Percentiles rank a stretch among this genome's conserved stretches.
phyloP scores from a whole-genome alignment of 2,888 invertebrate genomes.

The Pollenia griseotomentosa region DNA sequence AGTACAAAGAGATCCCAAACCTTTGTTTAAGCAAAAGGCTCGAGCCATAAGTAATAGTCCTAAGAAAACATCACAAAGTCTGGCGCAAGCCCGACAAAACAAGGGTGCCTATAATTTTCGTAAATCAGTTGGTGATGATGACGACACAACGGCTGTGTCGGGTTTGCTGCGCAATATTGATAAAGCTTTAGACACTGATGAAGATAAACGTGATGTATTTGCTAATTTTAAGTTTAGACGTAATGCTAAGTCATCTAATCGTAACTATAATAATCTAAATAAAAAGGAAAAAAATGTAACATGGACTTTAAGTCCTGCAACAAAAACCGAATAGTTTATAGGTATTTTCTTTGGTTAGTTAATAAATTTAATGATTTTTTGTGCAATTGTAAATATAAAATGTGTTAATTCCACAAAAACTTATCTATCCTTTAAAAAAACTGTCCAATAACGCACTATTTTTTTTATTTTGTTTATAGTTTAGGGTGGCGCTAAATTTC shows the following conservation, averaged over 20 bases:
- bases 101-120: slow-evolving; percentile 82
- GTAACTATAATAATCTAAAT: slow-evolving; percentile 76
- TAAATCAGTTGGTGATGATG: slow-evolving; percentile 75
- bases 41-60: slow-evolving; percentile 77
- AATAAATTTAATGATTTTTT: slow-evolving; percentile 20
- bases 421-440: slow-evolving; percentile 2
- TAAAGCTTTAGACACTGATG: slow-evolving; percentile 30
- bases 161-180: slow-evolving; percentile 79
- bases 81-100: slow-evolving; percentile 78
- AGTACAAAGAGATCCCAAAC: slow-evolving; percentile 79
- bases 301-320: slow-evolving; percentile 77
- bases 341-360: not conserved
- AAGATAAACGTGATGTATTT: slow-evolving; percentile 80
- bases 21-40: slow-evolving; percentile 75
- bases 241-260: slow-evolving; percentile 76
- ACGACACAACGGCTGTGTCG: slow-evolving; percentile 33
- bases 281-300: slow-evolving; percentile 80
- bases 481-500: slow-evolving; percentile 30
- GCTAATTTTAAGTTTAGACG: slow-evolving; percentile 82
- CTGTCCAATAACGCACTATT: slow-evolving; percentile 13
- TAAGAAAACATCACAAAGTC: slow-evolving; percentile 68
- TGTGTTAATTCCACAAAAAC: slow-evolving; percentile 12
- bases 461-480: not conserved
- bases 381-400: slow-evolving; percentile 42
- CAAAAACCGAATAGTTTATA: slow-evolving; percentile 59